These are phyloP conservation scores for Coecobrya sp. DNA, from an alignment of 2,888 invertebrate genomes.

Conservation along the genomic window DNA sequence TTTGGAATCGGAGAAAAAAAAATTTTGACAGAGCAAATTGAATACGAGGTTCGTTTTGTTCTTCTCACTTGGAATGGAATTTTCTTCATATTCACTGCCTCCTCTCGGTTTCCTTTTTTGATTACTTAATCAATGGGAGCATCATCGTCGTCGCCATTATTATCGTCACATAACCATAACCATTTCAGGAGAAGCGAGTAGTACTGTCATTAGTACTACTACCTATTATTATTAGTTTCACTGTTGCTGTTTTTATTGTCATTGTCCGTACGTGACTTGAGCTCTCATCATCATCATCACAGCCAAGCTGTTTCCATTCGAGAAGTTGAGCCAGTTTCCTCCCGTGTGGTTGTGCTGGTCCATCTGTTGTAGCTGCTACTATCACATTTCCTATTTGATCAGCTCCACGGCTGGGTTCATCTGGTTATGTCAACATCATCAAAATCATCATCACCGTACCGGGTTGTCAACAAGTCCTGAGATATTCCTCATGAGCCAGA, in stretches of 20 bases:
- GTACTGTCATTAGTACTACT: not conserved
- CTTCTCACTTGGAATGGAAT: not conserved
- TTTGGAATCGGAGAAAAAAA: not conserved
- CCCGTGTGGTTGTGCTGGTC: conserved; percentile 73
- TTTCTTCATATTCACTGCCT: not conserved
- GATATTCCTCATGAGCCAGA: conserved; percentile 76
- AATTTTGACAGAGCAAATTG: conserved; percentile 16
- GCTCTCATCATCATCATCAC: conserved; percentile 5
- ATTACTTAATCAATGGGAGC: conserved; percentile 25
- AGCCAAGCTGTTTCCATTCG: conserved; percentile 68
- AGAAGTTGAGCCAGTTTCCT: conserved; percentile 69
- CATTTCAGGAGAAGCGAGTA: not conserved
- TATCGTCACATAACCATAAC: not conserved
- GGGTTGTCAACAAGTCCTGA: conserved; percentile 78
- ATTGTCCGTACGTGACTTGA: conserved; percentile 40
- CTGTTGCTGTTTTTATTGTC: not conserved
- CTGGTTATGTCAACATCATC: conserved; percentile 74
- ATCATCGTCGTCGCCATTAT: not conserved
- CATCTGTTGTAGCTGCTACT: conserved; percentile 71
- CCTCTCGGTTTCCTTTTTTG: conserved; percentile 18
- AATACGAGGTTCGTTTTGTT: conserved; percentile 7
- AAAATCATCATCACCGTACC: conserved; percentile 49
- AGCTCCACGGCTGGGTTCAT: conserved; percentile 65
- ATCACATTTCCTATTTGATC: conserved; percentile 66
- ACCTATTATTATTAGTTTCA: not conserved